Conservation (phyloP, 1,140 invertebrate species). For the Wiebesia pumilae region DNA sequence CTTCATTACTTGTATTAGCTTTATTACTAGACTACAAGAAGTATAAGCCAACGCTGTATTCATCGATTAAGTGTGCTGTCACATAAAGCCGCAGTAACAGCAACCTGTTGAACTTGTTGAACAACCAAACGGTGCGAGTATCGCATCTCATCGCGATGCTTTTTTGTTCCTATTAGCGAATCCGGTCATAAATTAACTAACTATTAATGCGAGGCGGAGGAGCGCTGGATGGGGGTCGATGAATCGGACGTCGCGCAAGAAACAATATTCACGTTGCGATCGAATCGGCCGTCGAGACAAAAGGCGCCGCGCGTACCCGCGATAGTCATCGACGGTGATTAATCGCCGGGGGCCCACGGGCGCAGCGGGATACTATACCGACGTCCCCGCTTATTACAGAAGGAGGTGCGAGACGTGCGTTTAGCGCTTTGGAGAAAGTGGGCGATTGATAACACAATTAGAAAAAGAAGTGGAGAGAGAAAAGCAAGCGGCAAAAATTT, state of each 20-base stretch:
- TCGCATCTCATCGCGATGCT: background rate
- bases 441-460: background rate
- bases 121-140: background rate
- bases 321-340: constrained; percentile 30
- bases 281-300: background rate
- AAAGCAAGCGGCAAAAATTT: background rate
- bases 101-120: constrained; percentile 34
- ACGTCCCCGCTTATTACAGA: background rate
- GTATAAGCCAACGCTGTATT: background rate
- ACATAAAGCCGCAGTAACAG: constrained; percentile 1
- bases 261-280: background rate
- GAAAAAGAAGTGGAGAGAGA: background rate
- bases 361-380: background rate
- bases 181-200: constrained; percentile 43
- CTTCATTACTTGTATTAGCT: background rate
- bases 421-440: background rate
- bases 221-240: background rate
- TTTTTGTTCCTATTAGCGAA: constrained; percentile 26
- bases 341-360: background rate
- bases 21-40: background rate
- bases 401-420: background rate
- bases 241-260: background rate
- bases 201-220: background rate
- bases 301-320: background rate
- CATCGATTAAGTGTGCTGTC: constrained; percentile 3